A percentile compares a stretch with the other conserved stretches of the same genome.
Conservation (phyloP, 2,797 vertebrate species). For the Leptatherina wallacei region DNA sequence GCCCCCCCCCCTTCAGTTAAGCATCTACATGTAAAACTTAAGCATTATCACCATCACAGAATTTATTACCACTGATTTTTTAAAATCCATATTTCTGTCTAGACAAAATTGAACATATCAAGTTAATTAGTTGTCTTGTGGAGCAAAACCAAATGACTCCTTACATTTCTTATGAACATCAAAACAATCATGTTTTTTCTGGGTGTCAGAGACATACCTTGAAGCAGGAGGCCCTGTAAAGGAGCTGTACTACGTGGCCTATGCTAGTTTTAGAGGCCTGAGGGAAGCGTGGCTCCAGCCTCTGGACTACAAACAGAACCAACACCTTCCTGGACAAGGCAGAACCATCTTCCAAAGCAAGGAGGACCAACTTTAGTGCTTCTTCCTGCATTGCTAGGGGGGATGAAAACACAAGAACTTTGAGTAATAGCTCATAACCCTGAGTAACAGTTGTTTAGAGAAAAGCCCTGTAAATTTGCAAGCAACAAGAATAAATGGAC, state of each 20-base stretch:
- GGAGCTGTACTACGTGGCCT: slow-evolving; percentile 98
- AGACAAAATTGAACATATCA: neutral
- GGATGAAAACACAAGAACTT: slow-evolving; percentile 12
- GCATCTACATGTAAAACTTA: neutral
- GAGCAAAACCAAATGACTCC: neutral
- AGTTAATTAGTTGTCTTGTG: neutral
- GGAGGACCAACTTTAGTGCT: slow-evolving; percentile 95
- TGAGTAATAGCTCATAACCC: neutral
- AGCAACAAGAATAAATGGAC: neutral
- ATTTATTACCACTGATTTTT: neutral
- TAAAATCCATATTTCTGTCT: neutral
- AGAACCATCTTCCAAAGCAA: slow-evolving; percentile 97
- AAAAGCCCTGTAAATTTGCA: neutral
- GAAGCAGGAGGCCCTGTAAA: slow-evolving; percentile 98
- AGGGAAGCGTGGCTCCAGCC: slow-evolving; percentile 96
- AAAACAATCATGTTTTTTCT: neutral
- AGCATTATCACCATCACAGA: neutral
- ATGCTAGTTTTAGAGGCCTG: slow-evolving; percentile 99
- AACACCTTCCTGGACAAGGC: slow-evolving; percentile 97
- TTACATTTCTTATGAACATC: neutral
- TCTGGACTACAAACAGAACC: slow-evolving; percentile 99
- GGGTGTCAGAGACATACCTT: slow-evolving; percentile 85
- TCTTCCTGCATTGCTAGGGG: slow-evolving; percentile 97
- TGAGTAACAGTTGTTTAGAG: neutral
- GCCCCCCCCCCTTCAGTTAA: neutral